A percentile compares a stretch with the other conserved stretches of the same genome.
Evolutionary conservation across 2,113 vertebrate genomes (phyloP).

Genomic region (Corythornis madagascariensis): DNA sequence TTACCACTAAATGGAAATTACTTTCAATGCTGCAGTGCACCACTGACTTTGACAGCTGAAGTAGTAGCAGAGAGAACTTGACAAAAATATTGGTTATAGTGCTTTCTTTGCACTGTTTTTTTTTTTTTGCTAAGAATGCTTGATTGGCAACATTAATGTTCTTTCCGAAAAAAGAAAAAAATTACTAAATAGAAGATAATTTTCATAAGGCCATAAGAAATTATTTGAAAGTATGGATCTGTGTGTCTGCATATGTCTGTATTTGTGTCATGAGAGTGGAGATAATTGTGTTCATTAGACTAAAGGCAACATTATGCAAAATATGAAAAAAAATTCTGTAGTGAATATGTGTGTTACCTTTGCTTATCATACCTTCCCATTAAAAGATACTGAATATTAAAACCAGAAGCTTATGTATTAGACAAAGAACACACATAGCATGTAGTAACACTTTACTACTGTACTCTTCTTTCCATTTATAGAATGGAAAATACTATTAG

Average conservation of each 20-base stretch:
- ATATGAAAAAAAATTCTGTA: not conserved
- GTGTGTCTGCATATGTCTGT: not conserved
- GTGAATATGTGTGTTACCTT: not conserved
- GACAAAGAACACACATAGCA: not conserved
- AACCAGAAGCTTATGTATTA: not conserved
- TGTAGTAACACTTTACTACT: not conserved
- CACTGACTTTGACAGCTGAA: slow-evolving; percentile 78
- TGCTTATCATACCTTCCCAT: not conserved
- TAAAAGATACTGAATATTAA: not conserved
- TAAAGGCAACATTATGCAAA: slow-evolving; percentile 1
- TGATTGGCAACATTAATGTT: slow-evolving; percentile 65
- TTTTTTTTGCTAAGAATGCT: slow-evolving; percentile 23
- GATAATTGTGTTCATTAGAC: not conserved
- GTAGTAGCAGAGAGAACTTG: slow-evolving; percentile 64
- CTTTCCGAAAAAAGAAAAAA: not conserved
- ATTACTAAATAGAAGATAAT: slow-evolving; percentile 1
- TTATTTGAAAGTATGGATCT: slow-evolving; percentile 37
- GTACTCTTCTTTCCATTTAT: not conserved
- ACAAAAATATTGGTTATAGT: slow-evolving; percentile 61
- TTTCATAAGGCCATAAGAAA: slow-evolving; percentile 47
- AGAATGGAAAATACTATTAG: not conserved
- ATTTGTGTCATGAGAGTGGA: not conserved
- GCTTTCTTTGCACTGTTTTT: slow-evolving; percentile 40
- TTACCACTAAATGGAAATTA: slow-evolving; percentile 78
- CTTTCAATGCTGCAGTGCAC: slow-evolving; percentile 77